Evolutionary conservation across 1,140 invertebrate genomes (phyloP).

Genomic region (Brachionus sp.): DNA sequence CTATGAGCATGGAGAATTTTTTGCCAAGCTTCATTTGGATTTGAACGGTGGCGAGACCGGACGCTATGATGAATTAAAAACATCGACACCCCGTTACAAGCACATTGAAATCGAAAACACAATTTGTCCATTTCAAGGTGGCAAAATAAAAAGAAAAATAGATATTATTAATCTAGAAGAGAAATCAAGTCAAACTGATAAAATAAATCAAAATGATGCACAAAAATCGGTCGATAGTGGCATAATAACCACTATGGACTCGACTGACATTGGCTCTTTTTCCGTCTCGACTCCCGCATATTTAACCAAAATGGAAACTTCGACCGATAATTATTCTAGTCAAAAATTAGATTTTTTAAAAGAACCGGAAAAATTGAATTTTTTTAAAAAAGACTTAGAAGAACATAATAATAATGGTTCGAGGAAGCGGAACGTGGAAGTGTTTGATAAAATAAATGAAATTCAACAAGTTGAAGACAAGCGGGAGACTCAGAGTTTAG

Average conservation of each 20-base stretch:
- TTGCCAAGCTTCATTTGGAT: slow-evolving; percentile 18
- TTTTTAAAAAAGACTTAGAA: not conserved
- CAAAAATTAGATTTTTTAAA: not conserved
- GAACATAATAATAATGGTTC: not conserved
- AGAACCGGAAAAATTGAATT: not conserved
- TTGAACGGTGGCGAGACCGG: not conserved
- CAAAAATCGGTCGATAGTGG: not conserved
- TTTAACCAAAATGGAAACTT: not conserved
- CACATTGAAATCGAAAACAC: slow-evolving; percentile 40
- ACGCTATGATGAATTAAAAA: not conserved
- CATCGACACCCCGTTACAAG: not conserved
- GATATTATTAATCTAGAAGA: not conserved
- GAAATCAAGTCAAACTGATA: slow-evolving; percentile 3
- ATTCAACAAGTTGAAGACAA: not conserved
- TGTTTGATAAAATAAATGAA: not conserved
- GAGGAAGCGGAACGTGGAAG: not conserved
- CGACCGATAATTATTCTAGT: slow-evolving; percentile 1
- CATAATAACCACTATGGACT: not conserved
- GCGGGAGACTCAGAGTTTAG: not conserved
- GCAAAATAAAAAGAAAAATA: not conserved
- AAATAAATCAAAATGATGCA: not conserved
- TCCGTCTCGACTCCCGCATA: not conserved
- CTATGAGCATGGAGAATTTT: not conserved
- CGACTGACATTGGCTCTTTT: slow-evolving; percentile 9
- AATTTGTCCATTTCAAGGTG: not conserved